Evolutionary conservation across 2,113 vertebrate genomes (phyloP).

Genomic region (Harpagus bidentatus): DNA sequence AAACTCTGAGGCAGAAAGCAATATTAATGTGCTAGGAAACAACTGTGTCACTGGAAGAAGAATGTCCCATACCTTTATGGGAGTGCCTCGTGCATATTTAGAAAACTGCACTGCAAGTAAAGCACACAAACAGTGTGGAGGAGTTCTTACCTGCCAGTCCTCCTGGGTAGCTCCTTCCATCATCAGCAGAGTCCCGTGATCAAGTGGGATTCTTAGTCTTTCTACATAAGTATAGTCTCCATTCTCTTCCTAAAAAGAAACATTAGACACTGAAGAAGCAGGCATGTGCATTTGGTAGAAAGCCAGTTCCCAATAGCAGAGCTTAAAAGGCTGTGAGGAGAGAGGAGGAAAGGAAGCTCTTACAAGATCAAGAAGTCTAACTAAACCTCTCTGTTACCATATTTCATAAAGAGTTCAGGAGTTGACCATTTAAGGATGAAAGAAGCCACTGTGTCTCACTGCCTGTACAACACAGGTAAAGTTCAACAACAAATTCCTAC

Average conservation of each 20-base stretch:
- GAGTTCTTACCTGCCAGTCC: conserved; percentile 88
- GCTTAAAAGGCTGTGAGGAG: not conserved
- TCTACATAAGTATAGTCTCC: conserved; percentile 87
- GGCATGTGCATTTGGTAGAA: not conserved
- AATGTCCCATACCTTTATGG: not conserved
- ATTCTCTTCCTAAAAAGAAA: conserved; percentile 81
- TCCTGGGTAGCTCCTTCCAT: conserved; percentile 94
- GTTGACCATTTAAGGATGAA: rapidly evolving
- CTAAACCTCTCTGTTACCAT: not conserved
- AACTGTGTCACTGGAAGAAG: not conserved
- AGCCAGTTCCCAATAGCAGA: not conserved
- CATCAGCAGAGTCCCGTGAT: conserved; percentile 87
- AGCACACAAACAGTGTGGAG: not conserved
- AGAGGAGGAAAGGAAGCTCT: not conserved
- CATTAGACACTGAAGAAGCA: not conserved
- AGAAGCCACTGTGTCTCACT: not conserved
- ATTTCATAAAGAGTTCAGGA: not conserved
- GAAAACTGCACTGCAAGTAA: not conserved
- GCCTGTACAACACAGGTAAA: not conserved
- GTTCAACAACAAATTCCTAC: not conserved
- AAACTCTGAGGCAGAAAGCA: not conserved
- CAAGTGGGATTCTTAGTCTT: conserved; percentile 82
- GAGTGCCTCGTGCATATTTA: rapidly evolving
- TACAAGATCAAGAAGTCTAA: not conserved
- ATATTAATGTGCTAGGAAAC: not conserved